Evolutionary conservation across 2,888 invertebrate genomes (phyloP), one percentile per base, ranked within the genome.

Genomic region (Pristionchus mayeri): DNA sequence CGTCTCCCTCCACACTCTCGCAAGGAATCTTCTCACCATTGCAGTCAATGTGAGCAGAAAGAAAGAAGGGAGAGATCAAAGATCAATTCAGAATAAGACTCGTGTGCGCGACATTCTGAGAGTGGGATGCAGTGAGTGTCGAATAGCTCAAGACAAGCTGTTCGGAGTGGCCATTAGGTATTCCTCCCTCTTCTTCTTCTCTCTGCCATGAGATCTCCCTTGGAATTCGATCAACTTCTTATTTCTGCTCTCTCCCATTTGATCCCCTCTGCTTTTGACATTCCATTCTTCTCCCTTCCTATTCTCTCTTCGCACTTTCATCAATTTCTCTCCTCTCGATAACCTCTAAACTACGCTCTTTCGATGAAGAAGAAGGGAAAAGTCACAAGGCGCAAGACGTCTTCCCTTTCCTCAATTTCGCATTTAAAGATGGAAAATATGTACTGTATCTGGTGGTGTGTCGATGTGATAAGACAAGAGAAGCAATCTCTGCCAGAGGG

Each of bases 241-340:
- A 57, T 57, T n/a, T 57, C 24, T 24, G 24, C 24, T 13, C 24
- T 3, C 24, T 27, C 27, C n/a, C n/a, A 57, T 57, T 57, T 57
- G 11, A 24, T 27, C 27, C 57, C 24, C 27, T 13, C 57, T 27
- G 57, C 57, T 57, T 57, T 57, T 57, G 57, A 57, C 57, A 57
- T 57, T 57, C 57, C 57, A 57, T 24, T 57, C 57, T 24, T 27
- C 27, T 27, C 57, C 24, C 27, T 27, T 57, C 27, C 57, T 57
- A n/a, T 24, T 57, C 57, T 57, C 44, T 76, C 52, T 79, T 67
- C 71, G 78, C 50, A 81, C 78, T 83, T 85, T 44, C 40, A 52
- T 71, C 60, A 24, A 40, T 21, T 57, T 60, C 81, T 54, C 54
- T 50, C 50, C 80, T 80, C 67, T 57, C 84, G 76, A 30, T 82